These are phyloP conservation scores for Pleuronectes platessa DNA, from an alignment of 2,113 vertebrate species.

Conservation along the genomic window DNA sequence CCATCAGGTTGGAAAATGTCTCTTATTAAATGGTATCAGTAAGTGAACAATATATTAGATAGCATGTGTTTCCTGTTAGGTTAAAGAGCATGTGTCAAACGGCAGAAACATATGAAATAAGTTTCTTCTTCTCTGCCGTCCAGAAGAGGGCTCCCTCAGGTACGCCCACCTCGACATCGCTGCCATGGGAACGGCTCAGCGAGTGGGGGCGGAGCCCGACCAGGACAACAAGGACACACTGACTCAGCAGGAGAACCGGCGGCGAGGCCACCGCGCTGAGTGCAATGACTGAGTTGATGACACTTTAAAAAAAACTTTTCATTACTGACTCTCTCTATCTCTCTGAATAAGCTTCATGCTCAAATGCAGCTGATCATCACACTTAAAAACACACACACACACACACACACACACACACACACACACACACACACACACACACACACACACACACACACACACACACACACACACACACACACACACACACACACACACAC, in stretches of 20 bases:
- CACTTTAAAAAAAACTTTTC: conserved; percentile 15
- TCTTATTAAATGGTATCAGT: not conserved
- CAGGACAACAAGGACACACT: conserved; percentile 84
- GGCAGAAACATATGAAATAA: not conserved
- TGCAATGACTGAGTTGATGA: not conserved
- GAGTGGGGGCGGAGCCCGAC: conserved; percentile 85
- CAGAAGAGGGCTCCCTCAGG: conserved; percentile 83
- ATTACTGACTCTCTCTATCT: conserved; percentile 8
- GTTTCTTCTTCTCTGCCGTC: not conserved
- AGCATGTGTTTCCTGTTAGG: not conserved
- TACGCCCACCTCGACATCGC: conserved; percentile 87
- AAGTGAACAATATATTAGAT: not conserved
- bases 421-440: not conserved
- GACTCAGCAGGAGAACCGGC: conserved; percentile 84
- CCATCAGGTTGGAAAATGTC: too few relatives aligned
- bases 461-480: not conserved
- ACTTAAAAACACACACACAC: conserved; percentile 13
- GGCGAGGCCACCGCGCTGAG: conserved; percentile 79
- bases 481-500: not conserved
- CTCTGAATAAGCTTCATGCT: conserved; percentile 34
- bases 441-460: not conserved
- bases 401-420: not conserved
- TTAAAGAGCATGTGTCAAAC: not conserved
- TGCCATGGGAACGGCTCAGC: conserved; percentile 87
- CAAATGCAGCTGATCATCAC: not conserved